Percentiles rank a stretch among this genome's conserved stretches.
Evolutionary conservation across 2,888 invertebrate species (phyloP).

Genomic region (Xanthorhoe spadicearia): DNA sequence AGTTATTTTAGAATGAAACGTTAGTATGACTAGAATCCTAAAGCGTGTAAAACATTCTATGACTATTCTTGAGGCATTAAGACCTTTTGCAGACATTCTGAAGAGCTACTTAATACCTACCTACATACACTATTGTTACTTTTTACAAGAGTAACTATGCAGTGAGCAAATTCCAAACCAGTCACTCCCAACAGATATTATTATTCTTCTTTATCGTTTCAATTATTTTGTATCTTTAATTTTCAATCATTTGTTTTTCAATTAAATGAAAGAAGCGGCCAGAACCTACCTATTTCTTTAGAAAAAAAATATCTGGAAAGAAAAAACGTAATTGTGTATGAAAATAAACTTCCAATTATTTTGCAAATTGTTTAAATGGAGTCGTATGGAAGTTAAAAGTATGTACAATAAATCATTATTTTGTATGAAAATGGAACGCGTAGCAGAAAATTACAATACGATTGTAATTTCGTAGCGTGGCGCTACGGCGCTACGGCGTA

Average conservation of each 20-base stretch:
- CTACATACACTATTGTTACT: too few species aligned
- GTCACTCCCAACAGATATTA: too few species aligned
- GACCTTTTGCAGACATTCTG: too few species aligned
- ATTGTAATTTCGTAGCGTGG: conserved; percentile 35
- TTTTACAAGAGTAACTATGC: too few species aligned
- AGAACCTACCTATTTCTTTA: too few species aligned
- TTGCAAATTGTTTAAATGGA: neutral
- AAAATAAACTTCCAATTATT: neutral
- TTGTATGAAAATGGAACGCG: conserved; percentile 23
- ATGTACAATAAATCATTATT: conserved; percentile 10
- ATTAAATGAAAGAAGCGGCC: neutral
- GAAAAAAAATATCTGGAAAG: neutral
- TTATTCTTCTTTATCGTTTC: too few species aligned
- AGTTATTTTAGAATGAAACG: neutral
- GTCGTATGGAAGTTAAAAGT: neutral
- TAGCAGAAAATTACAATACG: conserved; percentile 25
- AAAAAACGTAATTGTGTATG: neutral
- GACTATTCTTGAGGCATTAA: too few species aligned
- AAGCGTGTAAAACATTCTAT: too few species aligned
- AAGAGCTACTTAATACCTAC: too few species aligned
- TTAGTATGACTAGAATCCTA: neutral
- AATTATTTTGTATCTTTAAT: neutral
- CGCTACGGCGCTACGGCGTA: conserved; percentile 29
- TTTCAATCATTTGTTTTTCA: neutral
- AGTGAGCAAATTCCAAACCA: too few species aligned